A percentile compares a stretch with the other conserved stretches of the same genome.
phyloP scores from a whole-genome alignment of 2,113 vertebrate genomes.

The Ceuthmochares aereus region DNA sequence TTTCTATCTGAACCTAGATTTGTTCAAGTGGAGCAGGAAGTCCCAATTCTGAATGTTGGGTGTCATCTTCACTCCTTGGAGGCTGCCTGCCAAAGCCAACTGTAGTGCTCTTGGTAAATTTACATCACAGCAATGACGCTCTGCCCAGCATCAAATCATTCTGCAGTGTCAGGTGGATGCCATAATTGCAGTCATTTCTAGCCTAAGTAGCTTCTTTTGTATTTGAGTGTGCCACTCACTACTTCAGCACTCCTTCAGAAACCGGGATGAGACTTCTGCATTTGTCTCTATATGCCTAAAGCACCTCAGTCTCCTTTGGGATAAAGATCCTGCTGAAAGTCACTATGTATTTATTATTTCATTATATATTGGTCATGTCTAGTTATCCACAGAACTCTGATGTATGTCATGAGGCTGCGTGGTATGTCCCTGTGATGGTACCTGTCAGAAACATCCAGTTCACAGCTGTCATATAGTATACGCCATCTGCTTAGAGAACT shows the following conservation, averaged over 20 bases:
- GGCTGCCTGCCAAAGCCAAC: neutral
- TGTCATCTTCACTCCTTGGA: neutral
- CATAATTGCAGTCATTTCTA: neutral
- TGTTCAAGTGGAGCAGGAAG: neutral
- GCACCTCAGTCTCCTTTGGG: neutral
- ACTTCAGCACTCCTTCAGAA: neutral
- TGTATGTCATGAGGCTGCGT: neutral
- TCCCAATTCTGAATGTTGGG: neutral
- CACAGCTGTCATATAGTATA: slow-evolving; percentile 2
- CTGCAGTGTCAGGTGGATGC: neutral
- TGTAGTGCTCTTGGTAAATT: neutral
- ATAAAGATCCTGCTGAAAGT: neutral
- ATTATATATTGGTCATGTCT: neutral
- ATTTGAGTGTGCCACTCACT: neutral
- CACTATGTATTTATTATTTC: neutral
- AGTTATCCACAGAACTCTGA: neutral
- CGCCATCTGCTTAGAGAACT: slow-evolving; percentile 12
- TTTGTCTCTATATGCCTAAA: neutral
- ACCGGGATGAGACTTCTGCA: neutral
- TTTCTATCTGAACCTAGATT: neutral
- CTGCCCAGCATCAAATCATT: neutral
- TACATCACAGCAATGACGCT: neutral
- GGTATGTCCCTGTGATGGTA: neutral
- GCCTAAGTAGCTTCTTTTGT: neutral
- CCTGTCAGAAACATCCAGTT: slow-evolving; percentile 14